Percentiles rank a stretch among this genome's conserved stretches.
These are phyloP conservation scores for Rostratula benghalensis DNA, from an alignment of 2,113 vertebrate genomes.

Conservation along the genomic window DNA sequence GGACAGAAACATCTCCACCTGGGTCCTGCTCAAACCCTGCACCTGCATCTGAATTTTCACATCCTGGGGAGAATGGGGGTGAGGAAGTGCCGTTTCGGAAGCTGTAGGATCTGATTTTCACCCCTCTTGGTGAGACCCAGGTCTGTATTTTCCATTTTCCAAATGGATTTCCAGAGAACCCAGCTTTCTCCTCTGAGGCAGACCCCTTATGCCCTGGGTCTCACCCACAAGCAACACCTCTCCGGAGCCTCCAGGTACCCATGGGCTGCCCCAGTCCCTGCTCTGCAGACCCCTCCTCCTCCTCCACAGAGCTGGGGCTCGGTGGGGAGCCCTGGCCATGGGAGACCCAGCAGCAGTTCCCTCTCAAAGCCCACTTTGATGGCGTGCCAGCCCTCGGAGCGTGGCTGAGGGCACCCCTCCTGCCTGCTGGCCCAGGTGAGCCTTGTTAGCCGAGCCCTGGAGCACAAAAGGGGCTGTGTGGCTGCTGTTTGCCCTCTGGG, in stretches of 20 bases:
- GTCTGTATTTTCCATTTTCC: not conserved
- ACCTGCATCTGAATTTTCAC: not conserved
- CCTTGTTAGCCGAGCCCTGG: not conserved
- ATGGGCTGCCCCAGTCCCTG: not conserved
- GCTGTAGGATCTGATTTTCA: not conserved
- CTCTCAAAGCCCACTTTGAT: not conserved
- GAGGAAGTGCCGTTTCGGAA: not conserved
- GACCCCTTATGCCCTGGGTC: not conserved
- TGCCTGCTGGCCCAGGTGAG: not conserved
- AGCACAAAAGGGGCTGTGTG: conserved; percentile 36
- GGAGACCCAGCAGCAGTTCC: not conserved
- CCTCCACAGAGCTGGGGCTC: rapidly evolving
- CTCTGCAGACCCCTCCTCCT: not conserved
- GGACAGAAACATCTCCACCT: not conserved
- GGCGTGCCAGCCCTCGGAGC: not conserved
- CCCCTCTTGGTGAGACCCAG: rapidly evolving
- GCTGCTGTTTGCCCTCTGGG: not conserved
- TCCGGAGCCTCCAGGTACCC: not conserved
- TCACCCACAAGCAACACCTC: not conserved
- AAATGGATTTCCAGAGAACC: too few species aligned
- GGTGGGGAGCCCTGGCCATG: rapidly evolving
- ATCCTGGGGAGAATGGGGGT: rapidly evolving
- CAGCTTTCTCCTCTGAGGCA: rapidly evolving
- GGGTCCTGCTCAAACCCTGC: not conserved
- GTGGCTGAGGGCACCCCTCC: not conserved